Percentiles rank a stretch among this genome's conserved stretches.
These are phyloP conservation scores for Lasius fuliginosus DNA, from an alignment of 2,888 invertebrate species.

Conservation along the genomic window DNA sequence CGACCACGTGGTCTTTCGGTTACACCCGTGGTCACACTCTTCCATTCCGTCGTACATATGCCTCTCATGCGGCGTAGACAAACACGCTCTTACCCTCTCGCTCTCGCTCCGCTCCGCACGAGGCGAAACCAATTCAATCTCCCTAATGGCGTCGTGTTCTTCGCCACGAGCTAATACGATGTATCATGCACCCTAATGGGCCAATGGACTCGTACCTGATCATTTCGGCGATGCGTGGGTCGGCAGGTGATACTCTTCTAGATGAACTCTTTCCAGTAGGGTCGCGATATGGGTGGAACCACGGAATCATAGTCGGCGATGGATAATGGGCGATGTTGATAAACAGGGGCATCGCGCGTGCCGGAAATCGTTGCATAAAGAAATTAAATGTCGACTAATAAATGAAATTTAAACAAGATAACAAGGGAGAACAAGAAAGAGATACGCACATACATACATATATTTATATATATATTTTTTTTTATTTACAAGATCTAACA, in stretches of 20 bases:
- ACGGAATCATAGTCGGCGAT: not conserved
- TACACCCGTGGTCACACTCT: conserved; percentile 72
- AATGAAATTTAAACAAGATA: conserved; percentile 28
- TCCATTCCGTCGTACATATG: conserved; percentile 75
- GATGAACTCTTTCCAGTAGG: conserved; percentile 67
- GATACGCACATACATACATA: conserved; percentile 75
- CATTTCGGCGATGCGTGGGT: conserved; percentile 75
- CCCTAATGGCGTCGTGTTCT: conserved; percentile 80
- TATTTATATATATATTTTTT: conserved; percentile 51
- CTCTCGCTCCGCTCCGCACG: conserved; percentile 63
- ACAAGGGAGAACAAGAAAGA: conserved; percentile 1
- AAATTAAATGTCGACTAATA: not conserved
- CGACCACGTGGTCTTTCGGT: conserved; percentile 78
- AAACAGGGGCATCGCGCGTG: not conserved
- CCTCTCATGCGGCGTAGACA: conserved; percentile 70
- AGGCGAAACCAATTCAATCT: conserved; percentile 79
- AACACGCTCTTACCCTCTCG: conserved; percentile 67
- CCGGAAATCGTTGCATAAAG: not conserved
- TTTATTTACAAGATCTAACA: conserved; percentile 41
- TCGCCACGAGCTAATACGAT: conserved; percentile 81
- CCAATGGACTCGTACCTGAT: conserved; percentile 78
- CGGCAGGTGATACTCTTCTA: conserved; percentile 71
- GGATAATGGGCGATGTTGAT: conserved; percentile 40
- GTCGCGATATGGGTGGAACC: conserved; percentile 55
- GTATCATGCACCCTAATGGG: conserved; percentile 81